phyloP scores from a whole-genome alignment of 1,140 invertebrate species.

The Drosophila setifemur region DNA sequence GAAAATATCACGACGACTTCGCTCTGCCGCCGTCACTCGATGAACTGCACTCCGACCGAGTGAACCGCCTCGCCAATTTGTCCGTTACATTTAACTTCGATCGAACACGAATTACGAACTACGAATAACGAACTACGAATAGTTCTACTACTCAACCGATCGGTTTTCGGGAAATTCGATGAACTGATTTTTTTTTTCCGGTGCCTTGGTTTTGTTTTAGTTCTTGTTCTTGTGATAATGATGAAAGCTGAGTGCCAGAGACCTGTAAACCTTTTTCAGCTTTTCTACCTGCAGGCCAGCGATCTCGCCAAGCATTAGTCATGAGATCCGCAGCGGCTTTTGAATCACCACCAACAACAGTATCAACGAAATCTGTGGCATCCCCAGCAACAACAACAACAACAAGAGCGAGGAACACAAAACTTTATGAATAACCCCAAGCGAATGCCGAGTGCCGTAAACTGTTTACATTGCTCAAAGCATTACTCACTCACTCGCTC shows the following conservation, averaged over 20 bases:
- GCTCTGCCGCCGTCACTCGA: slow-evolving; percentile 25
- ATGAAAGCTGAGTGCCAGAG: slow-evolving; percentile 5
- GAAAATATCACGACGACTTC: slow-evolving; percentile 47
- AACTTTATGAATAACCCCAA: slow-evolving; percentile 30
- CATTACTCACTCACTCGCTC: slow-evolving; percentile 42
- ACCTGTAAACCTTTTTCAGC: slow-evolving; percentile 26
- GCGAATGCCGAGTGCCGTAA: slow-evolving; percentile 44
- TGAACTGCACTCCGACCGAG: slow-evolving; percentile 57
- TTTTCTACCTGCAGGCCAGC: slow-evolving; percentile 31
- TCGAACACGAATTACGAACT: slow-evolving; percentile 11
- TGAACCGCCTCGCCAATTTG: slow-evolving; percentile 13
- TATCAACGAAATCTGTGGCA: slow-evolving; percentile 23
- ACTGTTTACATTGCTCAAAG: slow-evolving; percentile 65
- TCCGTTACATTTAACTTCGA: neutral
- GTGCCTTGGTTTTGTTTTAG: no score
- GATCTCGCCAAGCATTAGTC: slow-evolving; percentile 60
- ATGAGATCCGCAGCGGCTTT: slow-evolving; percentile 54
- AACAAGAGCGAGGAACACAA: slow-evolving; percentile 2
- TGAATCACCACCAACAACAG: slow-evolving; percentile 49
- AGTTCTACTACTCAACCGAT: no score
- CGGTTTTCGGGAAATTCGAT: neutral
- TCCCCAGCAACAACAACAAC: slow-evolving; percentile 10
- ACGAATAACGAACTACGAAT: slow-evolving; percentile 18
- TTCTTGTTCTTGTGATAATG: slow-evolving; percentile 21
- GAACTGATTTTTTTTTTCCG: neutral